Conservation (phyloP, 2,888 invertebrate genomes). For the Ephialtes manifestator region DNA sequence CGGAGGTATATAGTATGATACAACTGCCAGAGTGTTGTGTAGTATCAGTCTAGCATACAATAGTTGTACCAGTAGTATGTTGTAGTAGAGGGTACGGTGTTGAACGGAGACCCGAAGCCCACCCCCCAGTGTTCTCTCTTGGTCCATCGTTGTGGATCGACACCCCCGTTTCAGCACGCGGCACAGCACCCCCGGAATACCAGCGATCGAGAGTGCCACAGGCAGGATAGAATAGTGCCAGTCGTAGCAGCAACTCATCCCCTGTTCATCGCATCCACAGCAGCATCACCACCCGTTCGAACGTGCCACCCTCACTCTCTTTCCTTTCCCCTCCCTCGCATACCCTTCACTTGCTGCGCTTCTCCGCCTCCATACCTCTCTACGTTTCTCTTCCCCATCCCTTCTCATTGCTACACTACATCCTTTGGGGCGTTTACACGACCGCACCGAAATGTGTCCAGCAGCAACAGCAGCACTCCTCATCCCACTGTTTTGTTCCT, state of each 20-base stretch:
- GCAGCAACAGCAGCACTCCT: conserved; percentile 49
- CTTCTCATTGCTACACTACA: conserved; percentile 35
- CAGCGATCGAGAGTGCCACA: conserved; percentile 44
- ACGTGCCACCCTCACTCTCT: conserved; percentile 51
- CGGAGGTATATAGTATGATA: conserved; percentile 68
- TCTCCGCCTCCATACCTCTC: background rate
- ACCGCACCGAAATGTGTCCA: conserved; percentile 63
- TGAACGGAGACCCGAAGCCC: conserved; percentile 33
- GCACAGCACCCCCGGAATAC: conserved; percentile 43
- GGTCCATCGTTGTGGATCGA: conserved; percentile 62
- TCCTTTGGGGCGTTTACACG: conserved; percentile 61
- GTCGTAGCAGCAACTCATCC: conserved; percentile 59
- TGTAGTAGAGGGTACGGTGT: conserved; percentile 32
- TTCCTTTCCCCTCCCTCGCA: background rate
- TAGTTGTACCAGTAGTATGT: conserved; percentile 55
- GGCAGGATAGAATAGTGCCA: conserved; percentile 55
- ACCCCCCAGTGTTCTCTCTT: conserved; percentile 45
- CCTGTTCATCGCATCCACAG: conserved; percentile 61
- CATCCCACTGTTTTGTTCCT: conserved; percentile 37
- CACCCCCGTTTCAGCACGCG: conserved; percentile 47
- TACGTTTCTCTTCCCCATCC: conserved; percentile 20
- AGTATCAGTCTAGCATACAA: conserved; percentile 44
- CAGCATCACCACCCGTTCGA: conserved; percentile 64
- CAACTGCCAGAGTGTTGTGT: conserved; percentile 41
- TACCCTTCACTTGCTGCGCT: background rate